These are phyloP conservation scores for Conus canariensis DNA, from an alignment of 2,888 invertebrate species.

Conservation along the genomic window DNA sequence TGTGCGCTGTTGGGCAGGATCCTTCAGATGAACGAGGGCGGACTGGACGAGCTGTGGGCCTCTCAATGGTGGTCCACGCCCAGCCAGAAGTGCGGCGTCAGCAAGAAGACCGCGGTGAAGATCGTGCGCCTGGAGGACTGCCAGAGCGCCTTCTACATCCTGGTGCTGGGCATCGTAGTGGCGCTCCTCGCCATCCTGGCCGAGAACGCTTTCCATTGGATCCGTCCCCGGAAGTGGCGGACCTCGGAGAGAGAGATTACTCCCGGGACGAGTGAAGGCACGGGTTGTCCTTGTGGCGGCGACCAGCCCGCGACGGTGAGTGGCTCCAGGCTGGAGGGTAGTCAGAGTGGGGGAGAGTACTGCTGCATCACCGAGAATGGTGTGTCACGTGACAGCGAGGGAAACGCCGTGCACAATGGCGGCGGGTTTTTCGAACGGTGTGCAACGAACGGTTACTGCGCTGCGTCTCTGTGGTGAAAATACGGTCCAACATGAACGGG, in stretches of 20 bases:
- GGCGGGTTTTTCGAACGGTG: background rate
- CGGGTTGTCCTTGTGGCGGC: too few relatives aligned
- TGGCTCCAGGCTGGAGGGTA: background rate
- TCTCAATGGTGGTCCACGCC: background rate
- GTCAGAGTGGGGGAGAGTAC: background rate
- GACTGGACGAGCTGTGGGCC: constrained; percentile 31
- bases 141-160: constrained; percentile 33
- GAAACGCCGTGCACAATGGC: background rate
- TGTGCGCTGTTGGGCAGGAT: background rate
- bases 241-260: background rate
- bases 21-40: constrained; percentile 34
- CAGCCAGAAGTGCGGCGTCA: background rate
- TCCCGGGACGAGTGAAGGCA: background rate
- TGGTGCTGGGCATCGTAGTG: constrained; percentile 16
- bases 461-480: background rate
- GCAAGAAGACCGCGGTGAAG: constrained; percentile 15
- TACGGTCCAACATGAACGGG: background rate
- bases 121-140: constrained; percentile 2
- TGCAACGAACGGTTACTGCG: background rate
- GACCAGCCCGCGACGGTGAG: too few relatives aligned
- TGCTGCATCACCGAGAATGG: background rate
- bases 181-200: background rate
- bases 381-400: background rate
- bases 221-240: background rate
- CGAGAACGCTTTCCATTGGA: background rate